These are phyloP conservation scores for Pempheris klunzingeri DNA, from an alignment of 2,797 vertebrate species.

Conservation along the genomic window DNA sequence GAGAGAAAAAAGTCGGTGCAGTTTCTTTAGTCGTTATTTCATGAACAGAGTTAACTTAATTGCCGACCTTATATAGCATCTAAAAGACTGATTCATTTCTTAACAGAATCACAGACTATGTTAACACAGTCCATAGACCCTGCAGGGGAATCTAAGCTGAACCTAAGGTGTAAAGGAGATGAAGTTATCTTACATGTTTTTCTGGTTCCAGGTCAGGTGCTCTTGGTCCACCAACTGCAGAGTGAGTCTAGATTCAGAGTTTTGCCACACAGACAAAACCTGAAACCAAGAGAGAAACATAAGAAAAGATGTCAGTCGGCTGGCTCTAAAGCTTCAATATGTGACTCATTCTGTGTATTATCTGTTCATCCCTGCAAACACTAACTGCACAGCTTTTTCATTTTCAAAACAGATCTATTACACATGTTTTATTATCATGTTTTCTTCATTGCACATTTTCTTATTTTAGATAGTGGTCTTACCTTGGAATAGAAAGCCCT, in stretches of 20 bases:
- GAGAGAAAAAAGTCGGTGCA: slow-evolving; percentile 23
- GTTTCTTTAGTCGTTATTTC: background rate
- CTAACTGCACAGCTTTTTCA: too few relatives aligned
- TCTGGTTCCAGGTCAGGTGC: slow-evolving; percentile 89
- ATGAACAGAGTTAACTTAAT: background rate
- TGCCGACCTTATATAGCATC: background rate
- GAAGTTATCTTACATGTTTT: slow-evolving; percentile 87
- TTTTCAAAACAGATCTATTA: too few relatives aligned
- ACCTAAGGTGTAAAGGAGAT: background rate
- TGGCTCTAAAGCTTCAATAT: too few relatives aligned
- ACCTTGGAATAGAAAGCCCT: slow-evolving; percentile 92
- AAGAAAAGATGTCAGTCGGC: too few relatives aligned
- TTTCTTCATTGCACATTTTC: too few relatives aligned
- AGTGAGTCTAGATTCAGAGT: slow-evolving; percentile 83
- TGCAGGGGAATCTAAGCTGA: background rate
- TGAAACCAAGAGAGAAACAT: slow-evolving; percentile 70
- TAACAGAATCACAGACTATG: background rate
- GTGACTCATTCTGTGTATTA: too few relatives aligned
- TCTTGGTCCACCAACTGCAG: slow-evolving; percentile 88
- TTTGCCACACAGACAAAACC: slow-evolving; percentile 93
- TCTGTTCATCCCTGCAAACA: too few relatives aligned
- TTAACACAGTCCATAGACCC: too few relatives aligned
- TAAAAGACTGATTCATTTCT: background rate
- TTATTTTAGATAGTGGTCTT: too few relatives aligned
- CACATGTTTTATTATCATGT: too few relatives aligned